phyloP scores from a whole-genome alignment of 2,888 invertebrate genomes.

The Papilio elwesi region DNA sequence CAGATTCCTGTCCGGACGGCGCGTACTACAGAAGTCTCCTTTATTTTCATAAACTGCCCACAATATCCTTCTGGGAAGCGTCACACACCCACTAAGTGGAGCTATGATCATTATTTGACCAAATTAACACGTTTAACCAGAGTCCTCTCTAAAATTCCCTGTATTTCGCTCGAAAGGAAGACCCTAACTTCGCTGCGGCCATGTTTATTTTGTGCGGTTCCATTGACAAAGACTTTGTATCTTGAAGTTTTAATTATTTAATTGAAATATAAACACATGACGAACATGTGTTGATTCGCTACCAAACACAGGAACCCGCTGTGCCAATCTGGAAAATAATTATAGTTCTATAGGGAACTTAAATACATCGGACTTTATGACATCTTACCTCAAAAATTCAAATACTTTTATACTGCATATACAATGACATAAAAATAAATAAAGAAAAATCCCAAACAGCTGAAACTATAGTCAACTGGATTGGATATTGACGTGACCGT shows the following conservation, averaged over 20 bases:
- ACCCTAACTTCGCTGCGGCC: not conserved
- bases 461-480: too few species aligned
- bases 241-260: not conserved
- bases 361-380: too few species aligned
- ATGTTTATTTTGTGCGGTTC: conserved; percentile 7
- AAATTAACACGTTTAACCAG: conserved; percentile 77
- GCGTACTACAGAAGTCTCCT: conserved; percentile 77
- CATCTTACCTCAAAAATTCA: too few species aligned
- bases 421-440: too few species aligned
- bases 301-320: too few species aligned
- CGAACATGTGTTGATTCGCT: not conserved
- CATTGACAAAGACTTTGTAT: conserved; percentile 13
- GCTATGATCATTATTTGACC: conserved; percentile 78
- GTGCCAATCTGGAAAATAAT: too few species aligned
- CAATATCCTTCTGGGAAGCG: conserved; percentile 74
- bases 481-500: too few species aligned
- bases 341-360: too few species aligned
- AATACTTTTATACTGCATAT: too few species aligned
- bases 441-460: too few species aligned
- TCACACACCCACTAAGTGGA: conserved; percentile 74
- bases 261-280: not conserved
- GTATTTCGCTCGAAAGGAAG: conserved; percentile 33
- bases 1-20: conserved; percentile 46
- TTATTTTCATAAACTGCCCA: conserved; percentile 71
- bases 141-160: conserved; percentile 48